These are phyloP conservation scores for Polymixis flavicincta DNA, from an alignment of 2,888 invertebrate genomes.

Conservation along the genomic window DNA sequence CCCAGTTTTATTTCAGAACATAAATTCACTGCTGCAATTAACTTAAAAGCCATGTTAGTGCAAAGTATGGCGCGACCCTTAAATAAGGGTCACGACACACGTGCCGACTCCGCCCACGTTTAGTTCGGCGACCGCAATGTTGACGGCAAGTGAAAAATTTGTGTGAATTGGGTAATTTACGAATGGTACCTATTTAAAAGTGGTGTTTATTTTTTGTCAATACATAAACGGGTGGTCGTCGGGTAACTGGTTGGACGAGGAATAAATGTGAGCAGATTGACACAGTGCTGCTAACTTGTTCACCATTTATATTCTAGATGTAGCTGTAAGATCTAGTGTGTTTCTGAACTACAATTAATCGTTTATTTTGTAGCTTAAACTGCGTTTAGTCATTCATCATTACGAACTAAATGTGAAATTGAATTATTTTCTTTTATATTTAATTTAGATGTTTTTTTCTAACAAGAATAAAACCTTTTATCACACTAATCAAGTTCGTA, in stretches of 20 bases:
- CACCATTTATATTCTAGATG: neutral
- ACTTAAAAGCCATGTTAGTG: slow-evolving; percentile 84
- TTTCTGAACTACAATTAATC: neutral
- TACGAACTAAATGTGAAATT: neutral
- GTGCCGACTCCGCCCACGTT: slow-evolving; percentile 85
- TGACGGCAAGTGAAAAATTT: slow-evolving; percentile 63
- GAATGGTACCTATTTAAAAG: slow-evolving; percentile 20
- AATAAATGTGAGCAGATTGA: neutral
- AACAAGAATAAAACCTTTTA: neutral
- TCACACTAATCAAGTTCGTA: neutral
- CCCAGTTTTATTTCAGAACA: slow-evolving; percentile 72
- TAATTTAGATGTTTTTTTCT: neutral
- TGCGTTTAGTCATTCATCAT: neutral
- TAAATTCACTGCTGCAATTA: slow-evolving; percentile 85
- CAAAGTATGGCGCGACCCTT: slow-evolving; percentile 84
- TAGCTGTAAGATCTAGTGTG: neutral
- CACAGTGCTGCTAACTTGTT: neutral
- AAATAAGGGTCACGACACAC: slow-evolving; percentile 84
- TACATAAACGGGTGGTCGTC: neutral
- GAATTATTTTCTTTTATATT: neutral
- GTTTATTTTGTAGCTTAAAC: neutral
- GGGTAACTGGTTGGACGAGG: neutral
- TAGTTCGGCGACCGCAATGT: slow-evolving; percentile 76
- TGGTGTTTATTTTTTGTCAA: slow-evolving; percentile 9
- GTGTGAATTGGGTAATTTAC: slow-evolving; percentile 58